Percentiles rank a stretch among this genome's conserved stretches.
These are phyloP conservation scores for Smutsia gigantea DNA, from an alignment of 2,797 vertebrate genomes.

Conservation along the genomic window DNA sequence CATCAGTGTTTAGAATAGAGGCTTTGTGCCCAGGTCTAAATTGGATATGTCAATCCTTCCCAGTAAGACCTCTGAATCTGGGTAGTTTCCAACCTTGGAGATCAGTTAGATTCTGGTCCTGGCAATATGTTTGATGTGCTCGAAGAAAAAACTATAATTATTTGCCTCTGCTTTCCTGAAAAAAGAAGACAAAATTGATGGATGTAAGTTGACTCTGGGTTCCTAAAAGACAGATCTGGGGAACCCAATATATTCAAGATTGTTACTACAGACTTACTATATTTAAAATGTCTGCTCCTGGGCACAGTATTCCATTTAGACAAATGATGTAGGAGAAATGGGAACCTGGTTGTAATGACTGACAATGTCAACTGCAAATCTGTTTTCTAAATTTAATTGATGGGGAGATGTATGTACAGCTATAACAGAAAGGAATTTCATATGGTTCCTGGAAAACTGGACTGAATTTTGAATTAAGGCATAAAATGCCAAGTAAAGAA, in stretches of 20 bases:
- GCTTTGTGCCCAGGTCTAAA: not conserved
- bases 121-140: conserved; percentile 14
- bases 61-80: conserved; percentile 19
- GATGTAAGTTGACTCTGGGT: not conserved
- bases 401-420: not conserved
- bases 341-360: not conserved
- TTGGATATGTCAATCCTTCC: not conserved
- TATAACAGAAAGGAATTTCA: not conserved
- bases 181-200: not conserved
- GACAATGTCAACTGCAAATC: not conserved
- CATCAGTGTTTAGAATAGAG: not conserved
- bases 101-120: not conserved
- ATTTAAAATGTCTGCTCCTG: not conserved
- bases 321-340: not conserved
- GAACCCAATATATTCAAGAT: not conserved
- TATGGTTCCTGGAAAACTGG: not conserved
- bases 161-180: not conserved
- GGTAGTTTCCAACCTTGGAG: not conserved
- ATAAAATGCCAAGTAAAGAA: not conserved
- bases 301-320: not conserved
- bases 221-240: not conserved
- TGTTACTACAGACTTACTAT: not conserved
- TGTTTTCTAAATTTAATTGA: not conserved
- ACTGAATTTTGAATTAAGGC: not conserved
- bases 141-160: conserved; percentile 20